phyloP scores from a whole-genome alignment of 2,888 invertebrate species.

The Heliconius ismenius region DNA sequence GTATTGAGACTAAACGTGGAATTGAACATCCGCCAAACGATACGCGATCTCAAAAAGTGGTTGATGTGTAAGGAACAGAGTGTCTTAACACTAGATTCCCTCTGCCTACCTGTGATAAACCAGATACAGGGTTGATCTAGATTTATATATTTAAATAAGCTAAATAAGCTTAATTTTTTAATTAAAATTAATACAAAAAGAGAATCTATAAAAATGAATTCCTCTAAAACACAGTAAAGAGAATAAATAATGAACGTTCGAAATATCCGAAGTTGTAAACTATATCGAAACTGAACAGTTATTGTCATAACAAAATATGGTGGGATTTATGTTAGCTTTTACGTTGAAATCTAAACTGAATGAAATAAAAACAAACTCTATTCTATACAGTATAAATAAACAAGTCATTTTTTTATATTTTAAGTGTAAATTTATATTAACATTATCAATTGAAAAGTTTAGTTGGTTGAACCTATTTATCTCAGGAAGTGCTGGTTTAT shows the following conservation, averaged over 20 bases:
- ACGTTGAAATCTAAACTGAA: not conserved
- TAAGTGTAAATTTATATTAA: not conserved
- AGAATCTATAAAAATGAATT: not conserved
- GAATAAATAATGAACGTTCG: not conserved
- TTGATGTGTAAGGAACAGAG: too few relatives aligned
- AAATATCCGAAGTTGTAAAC: not conserved
- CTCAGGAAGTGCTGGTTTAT: not conserved
- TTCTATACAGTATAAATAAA: not conserved
- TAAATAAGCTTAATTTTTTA: not conserved
- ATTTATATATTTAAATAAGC: not conserved
- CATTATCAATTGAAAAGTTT: not conserved
- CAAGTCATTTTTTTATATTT: not conserved
- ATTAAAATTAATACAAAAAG: not conserved
- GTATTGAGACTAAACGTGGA: not conserved
- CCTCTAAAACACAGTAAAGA: not conserved
- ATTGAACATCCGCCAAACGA: not conserved
- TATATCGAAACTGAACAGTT: conserved; percentile 10
- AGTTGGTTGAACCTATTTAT: not conserved
- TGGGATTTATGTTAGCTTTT: conserved; percentile 4
- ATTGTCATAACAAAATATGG: conserved; percentile 18
- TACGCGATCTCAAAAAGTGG: not conserved
- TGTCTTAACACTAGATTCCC: too few relatives aligned
- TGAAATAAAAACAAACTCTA: not conserved
- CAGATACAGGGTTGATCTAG: not conserved
- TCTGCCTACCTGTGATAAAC: too few relatives aligned